Evolutionary conservation across 2,113 vertebrate species (phyloP).

Genomic region (Ammodytes dubius): DNA sequence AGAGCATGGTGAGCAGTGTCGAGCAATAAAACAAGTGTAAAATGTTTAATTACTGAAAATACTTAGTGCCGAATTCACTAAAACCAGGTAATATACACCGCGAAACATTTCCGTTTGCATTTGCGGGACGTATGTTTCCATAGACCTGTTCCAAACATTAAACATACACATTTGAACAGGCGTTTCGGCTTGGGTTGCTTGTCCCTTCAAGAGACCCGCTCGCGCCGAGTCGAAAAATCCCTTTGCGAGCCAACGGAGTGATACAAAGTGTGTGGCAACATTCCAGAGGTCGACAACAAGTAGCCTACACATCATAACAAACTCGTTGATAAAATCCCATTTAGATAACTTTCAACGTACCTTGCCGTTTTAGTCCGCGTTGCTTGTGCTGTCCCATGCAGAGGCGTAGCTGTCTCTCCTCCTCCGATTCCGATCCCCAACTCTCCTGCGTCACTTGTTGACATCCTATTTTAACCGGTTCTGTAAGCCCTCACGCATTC

Average conservation of each 20-base stretch:
- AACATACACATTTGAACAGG: background rate
- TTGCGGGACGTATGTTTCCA: accelerated
- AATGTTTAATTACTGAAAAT: background rate
- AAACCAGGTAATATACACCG: accelerated
- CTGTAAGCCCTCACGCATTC: background rate
- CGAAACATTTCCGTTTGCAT: accelerated
- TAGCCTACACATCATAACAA: background rate
- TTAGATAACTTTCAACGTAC: conserved; percentile 30
- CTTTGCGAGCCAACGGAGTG: background rate
- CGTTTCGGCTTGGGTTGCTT: background rate
- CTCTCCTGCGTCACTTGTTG: conserved; percentile 76
- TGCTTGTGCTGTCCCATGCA: background rate
- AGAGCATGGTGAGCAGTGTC: too few relatives aligned
- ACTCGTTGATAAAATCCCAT: background rate
- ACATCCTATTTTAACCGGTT: conserved; percentile 74
- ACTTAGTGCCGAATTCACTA: conserved; percentile 4
- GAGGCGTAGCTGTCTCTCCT: conserved; percentile 53
- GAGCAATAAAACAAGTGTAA: background rate
- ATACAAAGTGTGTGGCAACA: background rate
- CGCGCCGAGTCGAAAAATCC: background rate
- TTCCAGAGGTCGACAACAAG: accelerated
- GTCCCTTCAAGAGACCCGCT: too few relatives aligned
- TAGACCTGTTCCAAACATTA: background rate
- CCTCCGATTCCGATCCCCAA: conserved; percentile 50
- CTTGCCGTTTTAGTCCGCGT: background rate